A percentile compares a stretch with the other conserved stretches of the same genome.
Conservation (phyloP, 2,888 invertebrate species). For the Cephus rjabovi region DNA sequence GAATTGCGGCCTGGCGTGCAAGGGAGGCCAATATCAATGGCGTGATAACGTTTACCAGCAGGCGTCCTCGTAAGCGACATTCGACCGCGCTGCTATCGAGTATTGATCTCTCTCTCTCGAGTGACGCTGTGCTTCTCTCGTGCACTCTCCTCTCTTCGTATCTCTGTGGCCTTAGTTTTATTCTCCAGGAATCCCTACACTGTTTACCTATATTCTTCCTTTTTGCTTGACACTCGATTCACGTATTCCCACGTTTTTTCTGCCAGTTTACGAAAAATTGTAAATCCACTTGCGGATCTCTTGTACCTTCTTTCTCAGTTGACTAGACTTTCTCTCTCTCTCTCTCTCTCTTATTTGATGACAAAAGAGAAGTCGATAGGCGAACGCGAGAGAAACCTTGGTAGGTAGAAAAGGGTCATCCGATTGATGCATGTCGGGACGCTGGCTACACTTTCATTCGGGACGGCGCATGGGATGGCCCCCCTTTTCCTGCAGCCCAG, state of each 20-base stretch:
- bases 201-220: no score
- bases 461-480: neutral
- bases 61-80: conserved; percentile 2
- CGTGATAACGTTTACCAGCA: neutral
- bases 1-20: neutral
- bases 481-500: neutral
- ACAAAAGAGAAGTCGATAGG: neutral
- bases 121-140: conserved; percentile 12
- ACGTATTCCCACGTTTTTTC: no score
- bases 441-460: neutral
- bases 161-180: neutral
- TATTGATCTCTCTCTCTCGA: conserved; percentile 23
- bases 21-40: neutral
- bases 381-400: neutral
- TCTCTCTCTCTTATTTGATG: neutral
- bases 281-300: no score
- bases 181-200: neutral
- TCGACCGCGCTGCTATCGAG: conserved; percentile 20
- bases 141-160: neutral
- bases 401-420: conserved; percentile 1
- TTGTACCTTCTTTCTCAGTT: no score
- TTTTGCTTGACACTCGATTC: no score
- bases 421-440: neutral
- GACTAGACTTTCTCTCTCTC: no score
- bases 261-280: no score